phyloP scores from a whole-genome alignment of 35 echinoderm and acorn worm species.

The Lytechinus pictus region DNA sequence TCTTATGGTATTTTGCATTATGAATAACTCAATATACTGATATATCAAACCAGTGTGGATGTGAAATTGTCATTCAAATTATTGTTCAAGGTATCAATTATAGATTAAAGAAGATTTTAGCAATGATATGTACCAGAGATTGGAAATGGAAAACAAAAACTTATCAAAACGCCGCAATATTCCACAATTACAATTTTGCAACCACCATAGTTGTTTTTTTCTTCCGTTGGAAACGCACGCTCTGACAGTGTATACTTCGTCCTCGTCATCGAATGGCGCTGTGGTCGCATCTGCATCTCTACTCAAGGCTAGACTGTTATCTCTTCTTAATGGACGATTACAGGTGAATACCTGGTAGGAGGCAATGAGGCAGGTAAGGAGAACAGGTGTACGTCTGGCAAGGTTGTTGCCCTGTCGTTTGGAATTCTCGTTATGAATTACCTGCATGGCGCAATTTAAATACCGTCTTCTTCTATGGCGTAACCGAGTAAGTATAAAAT shows the following conservation, averaged over 20 bases:
- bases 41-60: too few species aligned
- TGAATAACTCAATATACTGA: too few species aligned
- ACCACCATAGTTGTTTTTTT: too few species aligned
- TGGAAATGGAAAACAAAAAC: too few species aligned
- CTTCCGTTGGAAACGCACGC: too few species aligned
- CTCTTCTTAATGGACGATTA: conserved; percentile 4
- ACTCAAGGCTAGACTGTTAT: not conserved
- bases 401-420: not conserved
- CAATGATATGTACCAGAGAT: too few species aligned
- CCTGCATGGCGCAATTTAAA: not conserved
- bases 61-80: too few species aligned
- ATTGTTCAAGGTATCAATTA: too few species aligned
- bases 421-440: not conserved
- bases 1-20: too few species aligned
- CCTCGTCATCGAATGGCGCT: not conserved
- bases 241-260: not conserved
- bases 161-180: too few species aligned
- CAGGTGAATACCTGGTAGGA: conserved; percentile 16
- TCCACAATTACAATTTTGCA: too few species aligned
- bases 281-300: not conserved
- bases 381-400: not conserved
- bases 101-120: too few species aligned
- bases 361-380: conserved; percentile 16
- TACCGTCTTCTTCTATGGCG: not conserved
- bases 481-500: not conserved